Evolutionary conservation across 2,113 vertebrate genomes (phyloP).

Genomic region (Muntiacus muntjak): DNA sequence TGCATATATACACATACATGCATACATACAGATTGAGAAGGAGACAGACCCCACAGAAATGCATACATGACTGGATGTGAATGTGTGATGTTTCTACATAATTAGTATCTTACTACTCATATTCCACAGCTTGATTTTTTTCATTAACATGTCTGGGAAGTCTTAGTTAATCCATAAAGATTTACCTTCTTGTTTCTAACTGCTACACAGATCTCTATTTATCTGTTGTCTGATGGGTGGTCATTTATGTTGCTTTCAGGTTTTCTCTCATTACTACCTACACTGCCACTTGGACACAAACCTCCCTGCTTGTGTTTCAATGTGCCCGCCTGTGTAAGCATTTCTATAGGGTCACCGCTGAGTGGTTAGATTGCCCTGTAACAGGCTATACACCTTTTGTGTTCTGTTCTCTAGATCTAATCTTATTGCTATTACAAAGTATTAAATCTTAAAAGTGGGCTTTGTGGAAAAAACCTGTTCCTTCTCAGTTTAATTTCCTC

Average conservation of each 20-base stretch:
- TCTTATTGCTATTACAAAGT: background rate
- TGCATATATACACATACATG: background rate
- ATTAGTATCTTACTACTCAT: background rate
- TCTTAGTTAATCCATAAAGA: background rate
- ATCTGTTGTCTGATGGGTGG: background rate
- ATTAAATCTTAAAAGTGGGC: background rate
- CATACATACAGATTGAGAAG: background rate
- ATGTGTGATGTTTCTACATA: background rate
- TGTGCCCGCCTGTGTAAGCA: too few relatives aligned
- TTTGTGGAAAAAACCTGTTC: constrained; percentile 16
- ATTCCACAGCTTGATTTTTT: background rate
- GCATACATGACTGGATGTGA: background rate
- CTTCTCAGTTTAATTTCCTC: constrained; percentile 30
- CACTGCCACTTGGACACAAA: background rate
- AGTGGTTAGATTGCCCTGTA: background rate
- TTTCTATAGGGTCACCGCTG: background rate
- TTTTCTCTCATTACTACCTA: background rate
- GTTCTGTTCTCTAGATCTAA: background rate
- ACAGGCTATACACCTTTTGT: background rate
- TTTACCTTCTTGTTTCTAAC: background rate
- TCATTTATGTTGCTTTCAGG: background rate
- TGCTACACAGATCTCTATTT: background rate
- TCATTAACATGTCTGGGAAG: background rate
- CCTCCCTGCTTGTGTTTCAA: background rate
- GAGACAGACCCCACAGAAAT: background rate